Evolutionary conservation across 1,140 invertebrate species (phyloP), one percentile per base, ranked within the genome.

Genomic region (Pogonomyrmex barbatus): DNA sequence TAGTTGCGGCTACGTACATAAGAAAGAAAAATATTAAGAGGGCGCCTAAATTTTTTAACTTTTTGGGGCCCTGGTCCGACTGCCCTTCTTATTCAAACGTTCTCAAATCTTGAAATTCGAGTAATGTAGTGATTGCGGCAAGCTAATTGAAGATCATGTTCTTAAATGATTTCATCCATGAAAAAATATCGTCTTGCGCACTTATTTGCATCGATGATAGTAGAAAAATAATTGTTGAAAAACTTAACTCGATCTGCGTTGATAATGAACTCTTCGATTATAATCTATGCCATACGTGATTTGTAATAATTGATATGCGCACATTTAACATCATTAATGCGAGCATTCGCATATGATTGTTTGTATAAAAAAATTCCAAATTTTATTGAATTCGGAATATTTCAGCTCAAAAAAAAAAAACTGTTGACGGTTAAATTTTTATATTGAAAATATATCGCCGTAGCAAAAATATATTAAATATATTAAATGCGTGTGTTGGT

Each of bases 1-100:
- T 87, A 91, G 79, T 79, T 73, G 90, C 90, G 90, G 90, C 89
- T 89, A 87, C 62, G 78, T 86, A 52, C 75, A 78, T 70, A 78
- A 60, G 4, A 17, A 50, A 75, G 52, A 33, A 39, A 39, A 58
- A 45, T 45, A 1, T 73, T 54, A 58, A 82, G 36, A 36, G 42
- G n/a, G 54, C 17, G 42, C 42, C 17, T 71, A 68, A 45, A n/a
- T 30, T 75, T 82, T 60, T 82, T 42, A 30, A 82, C 5, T 70
- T 70, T 6, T 79, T 42, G 12, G 30, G 30, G n/a, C 17, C 6
- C 10, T 30, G 30, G 6, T 63, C 17, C 17, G n/a, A 60, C 79
- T 71, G 67, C 67, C 42, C 47, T 82, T 71, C 14, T 58, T n/a
- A 17, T 24, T 54, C 17, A 3, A 52, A 79, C 10, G 33, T 58